Evolutionary conservation across 2,797 vertebrate species (phyloP).

Genomic region (Lindbergichthys nudifrons): DNA sequence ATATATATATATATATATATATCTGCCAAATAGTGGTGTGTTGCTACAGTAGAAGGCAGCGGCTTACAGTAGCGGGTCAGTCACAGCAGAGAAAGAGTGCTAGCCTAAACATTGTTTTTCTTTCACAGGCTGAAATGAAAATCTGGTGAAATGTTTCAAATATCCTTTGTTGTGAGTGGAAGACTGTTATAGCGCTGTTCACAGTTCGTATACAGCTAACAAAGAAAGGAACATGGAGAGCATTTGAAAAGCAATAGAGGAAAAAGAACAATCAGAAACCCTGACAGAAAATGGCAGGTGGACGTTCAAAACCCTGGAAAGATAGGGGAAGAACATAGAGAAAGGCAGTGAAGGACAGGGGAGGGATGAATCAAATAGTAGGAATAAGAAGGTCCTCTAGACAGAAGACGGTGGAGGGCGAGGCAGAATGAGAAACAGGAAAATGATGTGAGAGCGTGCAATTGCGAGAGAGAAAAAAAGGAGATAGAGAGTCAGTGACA

Average conservation of each 20-base stretch:
- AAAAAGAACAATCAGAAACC: constrained; percentile 28
- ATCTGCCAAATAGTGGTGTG: constrained; percentile 27
- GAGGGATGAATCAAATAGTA: constrained; percentile 53
- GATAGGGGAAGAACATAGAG: constrained; percentile 28
- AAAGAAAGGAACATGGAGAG: constrained; percentile 2
- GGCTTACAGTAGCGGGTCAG: not conserved
- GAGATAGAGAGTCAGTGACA: constrained; percentile 17
- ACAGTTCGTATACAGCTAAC: not conserved
- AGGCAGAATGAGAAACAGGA: constrained; percentile 49
- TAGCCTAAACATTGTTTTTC: constrained; percentile 7
- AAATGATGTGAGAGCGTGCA: constrained; percentile 19
- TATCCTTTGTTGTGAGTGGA: not conserved
- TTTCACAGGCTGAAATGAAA: constrained; percentile 6
- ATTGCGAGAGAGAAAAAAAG: constrained; percentile 12
- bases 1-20: constrained; percentile 28
- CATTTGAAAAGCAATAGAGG: constrained; percentile 1
- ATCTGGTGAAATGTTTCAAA: not conserved
- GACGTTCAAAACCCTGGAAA: constrained; percentile 37
- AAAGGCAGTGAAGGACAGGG: constrained; percentile 55
- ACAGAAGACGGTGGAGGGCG: constrained; percentile 35
- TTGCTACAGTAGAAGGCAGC: constrained; percentile 6
- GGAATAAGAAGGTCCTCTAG: constrained; percentile 33
- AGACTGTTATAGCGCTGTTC: not conserved
- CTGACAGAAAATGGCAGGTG: constrained; percentile 48
- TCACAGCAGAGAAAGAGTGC: not conserved